Evolutionary conservation across 2,113 vertebrate genomes (phyloP), one percentile per base, ranked within the genome.

Genomic region (Podiceps cristatus): DNA sequence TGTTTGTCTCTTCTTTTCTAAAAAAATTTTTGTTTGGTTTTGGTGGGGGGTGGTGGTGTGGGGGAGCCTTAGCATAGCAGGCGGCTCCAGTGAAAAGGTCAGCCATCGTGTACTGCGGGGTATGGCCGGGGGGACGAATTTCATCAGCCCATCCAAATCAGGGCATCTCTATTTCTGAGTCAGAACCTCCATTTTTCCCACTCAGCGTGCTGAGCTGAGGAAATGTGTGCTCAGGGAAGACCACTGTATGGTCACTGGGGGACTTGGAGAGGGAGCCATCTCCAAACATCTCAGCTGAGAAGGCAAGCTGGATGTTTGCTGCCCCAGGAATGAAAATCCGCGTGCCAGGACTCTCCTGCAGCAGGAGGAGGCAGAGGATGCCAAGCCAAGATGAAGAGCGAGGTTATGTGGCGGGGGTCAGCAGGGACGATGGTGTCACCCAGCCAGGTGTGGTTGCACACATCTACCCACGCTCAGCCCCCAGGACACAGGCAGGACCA

Each of bases 181-280:
- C 76, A 89, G 44, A 74, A 44, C 49, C n/a, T 91, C 53, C 31
- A 37, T 28, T 42, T 87, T 56, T 83, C 75, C 82, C 10, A 18
- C 18, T 66, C 35, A 75, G 73, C 1, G 3, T 56, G 56, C 45
- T 1, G 0, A 29, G 14, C 53, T 3, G 1, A 58, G 69, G 56
- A 72, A 89, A 83, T 2, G 2, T 4, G 28, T 29, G 24, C 49
- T 90, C 62, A 47, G 52, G 25, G 47, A 79, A 66, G 56, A 79
- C 59, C 76, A 27, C 40, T 60, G 37, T 14, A 37, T 31, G 27
- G 76, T 59, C 74, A 35, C 29, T 44, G 44, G 20, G 40, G 35
- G 18, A 33, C 27, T 4, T 47, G 47, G 19, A 87, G 58, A 29
- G 13, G 33, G 22, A 84, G 7, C 35, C 44, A 58, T 29, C 68